Percentiles rank a stretch among this genome's conserved stretches.
Evolutionary conservation across 2,888 invertebrate genomes (phyloP).

Genomic region (Clostera curtula): DNA sequence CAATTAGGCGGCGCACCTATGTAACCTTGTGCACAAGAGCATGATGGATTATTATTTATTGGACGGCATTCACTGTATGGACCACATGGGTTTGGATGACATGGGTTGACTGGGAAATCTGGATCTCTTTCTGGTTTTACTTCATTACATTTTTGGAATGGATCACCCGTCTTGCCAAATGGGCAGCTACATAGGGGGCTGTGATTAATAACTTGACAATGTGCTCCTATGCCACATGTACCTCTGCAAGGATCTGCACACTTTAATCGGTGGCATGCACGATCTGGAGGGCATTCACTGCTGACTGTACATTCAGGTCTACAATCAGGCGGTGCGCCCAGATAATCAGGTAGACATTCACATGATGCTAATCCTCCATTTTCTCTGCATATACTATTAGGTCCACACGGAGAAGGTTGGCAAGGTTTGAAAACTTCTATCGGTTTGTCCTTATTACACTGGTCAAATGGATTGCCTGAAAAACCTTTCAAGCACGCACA

Average conservation of each 20-base stretch:
- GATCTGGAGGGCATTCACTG: conserved; percentile 83
- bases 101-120: conserved; percentile 68
- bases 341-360: conserved; percentile 79
- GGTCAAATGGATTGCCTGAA: conserved; percentile 81
- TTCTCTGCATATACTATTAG: conserved; percentile 84
- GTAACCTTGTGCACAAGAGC: conserved; percentile 83
- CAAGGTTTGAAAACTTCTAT: conserved; percentile 76
- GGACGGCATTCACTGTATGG: conserved; percentile 86
- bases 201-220: conserved; percentile 86
- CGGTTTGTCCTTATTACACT: conserved; percentile 45
- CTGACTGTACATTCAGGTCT: conserved; percentile 86
- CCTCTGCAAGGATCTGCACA: conserved; percentile 87
- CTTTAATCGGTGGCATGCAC: conserved; percentile 85
- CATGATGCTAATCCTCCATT: conserved; percentile 84
- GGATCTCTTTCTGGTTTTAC: conserved; percentile 32
- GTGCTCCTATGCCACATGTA: conserved; percentile 81
- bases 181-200: conserved; percentile 86
- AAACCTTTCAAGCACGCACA: conserved; percentile 85
- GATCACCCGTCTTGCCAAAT: conserved; percentile 78
- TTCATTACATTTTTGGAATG: conserved; percentile 74
- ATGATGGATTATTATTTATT: conserved; percentile 81
- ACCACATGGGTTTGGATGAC: conserved; percentile 86
- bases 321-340: conserved; percentile 82
- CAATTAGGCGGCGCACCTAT: conserved; percentile 88
- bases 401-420: conserved; percentile 83